A percentile compares a stretch with the other conserved stretches of the same genome.
These are phyloP conservation scores for Ageneiosus marmoratus DNA, from an alignment of 2,113 vertebrate species.

Conservation along the genomic window DNA sequence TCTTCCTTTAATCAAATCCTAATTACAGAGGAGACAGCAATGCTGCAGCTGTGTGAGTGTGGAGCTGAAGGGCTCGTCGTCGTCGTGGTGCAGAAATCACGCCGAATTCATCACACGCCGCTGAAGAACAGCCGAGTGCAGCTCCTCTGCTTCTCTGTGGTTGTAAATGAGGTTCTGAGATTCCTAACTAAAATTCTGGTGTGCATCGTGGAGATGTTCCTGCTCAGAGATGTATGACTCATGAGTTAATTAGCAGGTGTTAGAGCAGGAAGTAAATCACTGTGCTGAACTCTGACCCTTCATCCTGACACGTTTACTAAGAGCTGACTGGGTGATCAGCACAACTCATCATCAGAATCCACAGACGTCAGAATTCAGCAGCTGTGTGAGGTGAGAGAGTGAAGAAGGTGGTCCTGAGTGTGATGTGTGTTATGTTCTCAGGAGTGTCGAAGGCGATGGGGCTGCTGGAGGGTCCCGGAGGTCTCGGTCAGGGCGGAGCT, in stretches of 20 bases:
- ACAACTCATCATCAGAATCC: too few relatives aligned
- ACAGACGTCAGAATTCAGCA: not conserved
- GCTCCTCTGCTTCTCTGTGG: not conserved
- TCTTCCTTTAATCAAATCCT: conserved; percentile 17
- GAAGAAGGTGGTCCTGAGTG: not conserved
- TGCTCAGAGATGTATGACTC: too few relatives aligned
- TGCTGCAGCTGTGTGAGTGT: not conserved
- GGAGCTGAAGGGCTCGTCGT: not conserved
- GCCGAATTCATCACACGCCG: not conserved
- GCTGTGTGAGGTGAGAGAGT: not conserved
- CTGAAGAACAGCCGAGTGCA: not conserved
- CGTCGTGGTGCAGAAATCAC: conserved; percentile 10
- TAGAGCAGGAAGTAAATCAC: too few relatives aligned
- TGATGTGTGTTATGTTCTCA: conserved; percentile 58
- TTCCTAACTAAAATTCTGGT: too few relatives aligned
- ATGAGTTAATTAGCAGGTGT: too few relatives aligned
- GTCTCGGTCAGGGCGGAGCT: conserved; percentile 91
- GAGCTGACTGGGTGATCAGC: too few relatives aligned
- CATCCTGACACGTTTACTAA: too few relatives aligned
- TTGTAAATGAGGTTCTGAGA: too few relatives aligned
- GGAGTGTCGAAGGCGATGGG: conserved; percentile 96
- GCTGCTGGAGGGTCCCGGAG: conserved; percentile 94
- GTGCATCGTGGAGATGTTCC: too few relatives aligned
- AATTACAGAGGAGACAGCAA: conserved; percentile 6
- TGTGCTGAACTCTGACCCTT: too few relatives aligned